Percentiles rank a stretch among this genome's conserved stretches.
Evolutionary conservation across 2,888 invertebrate species (phyloP).

Genomic region (Cerceris ruficornis): DNA sequence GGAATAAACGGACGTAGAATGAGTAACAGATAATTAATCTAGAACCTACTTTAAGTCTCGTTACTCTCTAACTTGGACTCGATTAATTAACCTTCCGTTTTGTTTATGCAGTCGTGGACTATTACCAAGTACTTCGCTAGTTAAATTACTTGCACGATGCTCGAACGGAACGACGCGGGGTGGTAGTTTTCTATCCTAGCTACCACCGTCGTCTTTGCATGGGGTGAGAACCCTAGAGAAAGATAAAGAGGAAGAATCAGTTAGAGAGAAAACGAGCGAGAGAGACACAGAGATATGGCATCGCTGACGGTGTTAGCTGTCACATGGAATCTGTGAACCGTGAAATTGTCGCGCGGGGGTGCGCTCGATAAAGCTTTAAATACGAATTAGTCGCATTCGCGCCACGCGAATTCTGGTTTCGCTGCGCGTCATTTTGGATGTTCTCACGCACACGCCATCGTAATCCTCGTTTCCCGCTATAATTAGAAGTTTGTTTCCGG

Average conservation of each 20-base stretch:
- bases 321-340: constrained; percentile 73
- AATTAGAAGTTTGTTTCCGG: constrained; percentile 44
- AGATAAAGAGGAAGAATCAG: background rate
- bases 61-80: constrained; percentile 23
- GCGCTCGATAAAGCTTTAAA: constrained; percentile 78
- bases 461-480: constrained; percentile 22
- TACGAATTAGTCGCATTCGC: constrained; percentile 76
- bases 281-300: background rate
- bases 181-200: constrained; percentile 38
- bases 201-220: constrained; percentile 1
- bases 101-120: constrained; percentile 38
- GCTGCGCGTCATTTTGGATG: constrained; percentile 43
- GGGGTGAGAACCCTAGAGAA: constrained; percentile 5
- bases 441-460: constrained; percentile 25
- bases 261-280: constrained; percentile 4
- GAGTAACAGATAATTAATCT: background rate
- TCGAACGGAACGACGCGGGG: constrained; percentile 30
- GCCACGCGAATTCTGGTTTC: constrained; percentile 40
- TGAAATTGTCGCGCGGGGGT: constrained; percentile 77
- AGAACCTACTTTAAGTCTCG: background rate
- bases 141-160: constrained; percentile 49
- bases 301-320: constrained; percentile 25
- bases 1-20: background rate
- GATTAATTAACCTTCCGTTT: constrained; percentile 49
- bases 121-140: constrained; percentile 43